Evolutionary conservation across 2,888 invertebrate species (phyloP), one percentile per base, ranked within the genome.

Genomic region (Cephalotes varians): DNA sequence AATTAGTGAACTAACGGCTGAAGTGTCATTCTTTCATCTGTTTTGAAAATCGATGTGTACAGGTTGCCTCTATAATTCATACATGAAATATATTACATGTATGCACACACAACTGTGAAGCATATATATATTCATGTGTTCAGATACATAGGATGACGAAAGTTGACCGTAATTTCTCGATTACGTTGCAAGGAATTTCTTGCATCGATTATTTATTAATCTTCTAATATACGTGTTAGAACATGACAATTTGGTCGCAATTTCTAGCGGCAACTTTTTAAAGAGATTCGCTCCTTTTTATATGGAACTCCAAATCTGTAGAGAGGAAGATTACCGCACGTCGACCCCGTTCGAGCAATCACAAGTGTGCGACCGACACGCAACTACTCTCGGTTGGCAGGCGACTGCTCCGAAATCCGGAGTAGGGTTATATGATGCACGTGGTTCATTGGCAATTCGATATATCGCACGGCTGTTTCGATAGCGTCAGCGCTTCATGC

Each of bases 381-480:
- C 31, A 28, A 56, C 72, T 72, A n/a, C 25, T 31, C 5, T 25
- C 54, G 12, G 51, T 31, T 56, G 21, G 21, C 9, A 40, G 15
- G 18, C 21, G n/a, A 54, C 3, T 69, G 31, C 31, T 40, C 12
- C 9, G 21, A 15, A 40, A 21, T 56, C 12, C 18, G 6, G 37
- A 37, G n/a, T 64, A 25, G 4, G 69, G 37, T 76, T 67, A 67
- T 28, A 37, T 74, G 65, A 65, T 1, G 6, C 37, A 51, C 37
- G 72, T 67, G 65, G 34, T n/a, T 44, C n/a, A 28, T n/a, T 21
- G 10, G 18, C 40, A 44, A 25, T 44, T 56, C 31, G 54, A 71
- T 72, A 56, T 44, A 79, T 79, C 25, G 73, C 44, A 71, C 31
- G 10, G 2, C 3, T 18, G 64, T 47, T 1, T 62, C 64, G 65